A percentile compares a stretch with the other conserved stretches of the same genome.
phyloP scores from a whole-genome alignment of 2,113 vertebrate species.

The Oreochromis spilurus region DNA sequence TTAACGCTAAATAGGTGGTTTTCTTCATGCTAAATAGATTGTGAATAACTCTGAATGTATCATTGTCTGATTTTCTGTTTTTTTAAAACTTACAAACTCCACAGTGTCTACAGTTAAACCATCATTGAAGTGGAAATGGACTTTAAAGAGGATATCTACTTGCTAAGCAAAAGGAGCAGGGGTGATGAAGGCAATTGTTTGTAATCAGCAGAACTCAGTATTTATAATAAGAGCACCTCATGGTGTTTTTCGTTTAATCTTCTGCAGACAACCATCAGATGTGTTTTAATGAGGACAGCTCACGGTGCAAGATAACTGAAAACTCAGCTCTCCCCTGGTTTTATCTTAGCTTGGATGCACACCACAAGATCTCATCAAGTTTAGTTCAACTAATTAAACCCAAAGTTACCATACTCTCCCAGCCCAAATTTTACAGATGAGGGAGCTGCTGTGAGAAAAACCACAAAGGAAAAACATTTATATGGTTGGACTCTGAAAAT shows the following conservation, averaged over 20 bases:
- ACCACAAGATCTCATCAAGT: conserved; percentile 54
- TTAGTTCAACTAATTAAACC: conserved; percentile 62
- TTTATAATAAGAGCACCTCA: conserved; percentile 41
- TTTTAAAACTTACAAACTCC: background rate
- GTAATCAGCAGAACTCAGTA: conserved; percentile 41
- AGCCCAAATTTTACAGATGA: conserved; percentile 42
- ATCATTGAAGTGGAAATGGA: background rate
- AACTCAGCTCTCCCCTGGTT: conserved; percentile 25
- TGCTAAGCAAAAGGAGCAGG: background rate
- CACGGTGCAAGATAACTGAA: conserved; percentile 36
- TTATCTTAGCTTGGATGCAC: conserved; percentile 48
- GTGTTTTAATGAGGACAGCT: conserved; percentile 63
- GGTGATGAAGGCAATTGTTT: conserved; percentile 23
- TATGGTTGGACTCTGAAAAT: background rate
- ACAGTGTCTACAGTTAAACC: background rate
- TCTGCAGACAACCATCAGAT: conserved; percentile 38
- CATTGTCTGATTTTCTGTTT: background rate
- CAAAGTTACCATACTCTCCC: conserved; percentile 26
- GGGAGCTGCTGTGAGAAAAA: conserved; percentile 24
- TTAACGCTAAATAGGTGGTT: background rate
- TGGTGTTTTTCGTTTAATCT: conserved; percentile 36
- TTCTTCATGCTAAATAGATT: background rate
- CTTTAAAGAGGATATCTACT: background rate
- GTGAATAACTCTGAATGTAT: background rate
- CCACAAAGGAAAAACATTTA: conserved; percentile 14